A percentile compares a stretch with the other conserved stretches of the same genome.
Evolutionary conservation across 1,140 invertebrate genomes (phyloP).

Genomic region (Globodera ellingtonae): DNA sequence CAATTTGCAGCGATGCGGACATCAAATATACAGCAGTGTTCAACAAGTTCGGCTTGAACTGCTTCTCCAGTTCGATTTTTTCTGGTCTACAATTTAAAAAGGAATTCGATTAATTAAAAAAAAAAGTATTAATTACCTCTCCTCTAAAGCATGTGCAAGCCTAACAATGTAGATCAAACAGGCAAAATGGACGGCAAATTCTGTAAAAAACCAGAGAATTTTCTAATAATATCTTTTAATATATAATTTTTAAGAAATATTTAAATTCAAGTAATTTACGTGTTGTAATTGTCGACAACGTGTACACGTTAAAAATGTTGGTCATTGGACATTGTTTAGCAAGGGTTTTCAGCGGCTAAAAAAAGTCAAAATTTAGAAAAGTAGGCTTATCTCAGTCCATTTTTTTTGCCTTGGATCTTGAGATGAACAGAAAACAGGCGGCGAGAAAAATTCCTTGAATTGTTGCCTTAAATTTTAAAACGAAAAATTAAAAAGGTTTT

Average conservation of each 20-base stretch:
- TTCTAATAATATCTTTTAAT: background rate
- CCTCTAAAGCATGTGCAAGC: conserved; percentile 54
- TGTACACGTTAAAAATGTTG: conserved; percentile 98
- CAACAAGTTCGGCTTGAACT: conserved; percentile 87
- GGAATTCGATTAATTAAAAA: conserved; percentile 32
- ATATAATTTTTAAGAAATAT: background rate
- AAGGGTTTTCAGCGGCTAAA: conserved; percentile 84
- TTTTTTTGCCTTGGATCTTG: conserved; percentile 80
- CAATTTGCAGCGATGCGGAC: conserved; percentile 91
- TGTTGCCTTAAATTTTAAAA: conserved; percentile 11
- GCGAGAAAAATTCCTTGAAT: conserved; percentile 80
- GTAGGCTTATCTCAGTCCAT: background rate
- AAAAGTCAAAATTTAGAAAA: conserved; percentile 24
- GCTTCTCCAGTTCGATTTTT: conserved; percentile 76
- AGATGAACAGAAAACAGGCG: conserved; percentile 96
- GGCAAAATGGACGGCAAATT: conserved; percentile 92
- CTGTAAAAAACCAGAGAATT: background rate
- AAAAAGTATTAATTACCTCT: conserved; percentile 52
- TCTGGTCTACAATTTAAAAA: conserved; percentile 42
- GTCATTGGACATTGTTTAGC: conserved; percentile 91
- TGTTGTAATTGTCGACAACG: conserved; percentile 86
- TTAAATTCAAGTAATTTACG: conserved; percentile 64
- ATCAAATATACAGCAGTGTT: conserved; percentile 98
- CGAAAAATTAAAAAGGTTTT: conserved; percentile 35
- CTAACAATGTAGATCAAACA: conserved; percentile 84